Evolutionary conservation across 1,140 invertebrate species (phyloP).

Genomic region (Drosophila fuyamai): DNA sequence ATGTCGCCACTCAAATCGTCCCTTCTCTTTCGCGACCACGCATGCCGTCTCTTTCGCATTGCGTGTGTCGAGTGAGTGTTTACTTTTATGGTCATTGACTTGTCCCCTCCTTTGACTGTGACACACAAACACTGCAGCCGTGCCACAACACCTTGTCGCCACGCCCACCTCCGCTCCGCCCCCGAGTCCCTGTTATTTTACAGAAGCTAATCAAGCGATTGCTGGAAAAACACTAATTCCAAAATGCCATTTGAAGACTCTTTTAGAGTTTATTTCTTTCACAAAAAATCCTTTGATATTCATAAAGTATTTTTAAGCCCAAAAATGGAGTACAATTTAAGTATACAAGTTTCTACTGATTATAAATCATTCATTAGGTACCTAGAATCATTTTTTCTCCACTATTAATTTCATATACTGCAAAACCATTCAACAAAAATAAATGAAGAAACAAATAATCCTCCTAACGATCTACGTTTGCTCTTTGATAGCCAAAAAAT

Average conservation of each 20-base stretch:
- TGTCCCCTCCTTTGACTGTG: conserved; percentile 24
- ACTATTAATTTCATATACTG: too few species aligned
- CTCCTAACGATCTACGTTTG: neutral
- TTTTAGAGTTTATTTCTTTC: neutral
- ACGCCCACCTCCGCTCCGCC: neutral
- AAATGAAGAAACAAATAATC: neutral
- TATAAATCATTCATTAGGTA: too few species aligned
- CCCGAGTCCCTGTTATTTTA: conserved; percentile 6
- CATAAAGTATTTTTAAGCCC: too few species aligned
- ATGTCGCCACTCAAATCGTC: conserved; percentile 1
- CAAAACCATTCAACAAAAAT: too few species aligned
- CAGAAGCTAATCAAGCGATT: conserved; percentile 58
- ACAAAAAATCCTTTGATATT: too few species aligned
- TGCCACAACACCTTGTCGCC: conserved; percentile 16
- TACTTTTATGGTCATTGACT: conserved; percentile 65
- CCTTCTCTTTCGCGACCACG: neutral
- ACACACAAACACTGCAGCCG: conserved; percentile 33
- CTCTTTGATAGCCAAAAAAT: neutral
- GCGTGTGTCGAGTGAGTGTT: conserved; percentile 51
- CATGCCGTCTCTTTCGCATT: conserved; percentile 10
- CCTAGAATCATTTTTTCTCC: too few species aligned
- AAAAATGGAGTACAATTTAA: too few species aligned
- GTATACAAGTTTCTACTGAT: too few species aligned
- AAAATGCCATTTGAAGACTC: conserved; percentile 25
- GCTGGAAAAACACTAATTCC: conserved; percentile 54